phyloP scores from a whole-genome alignment of 2,113 vertebrate species.

The Bufo bufo region DNA sequence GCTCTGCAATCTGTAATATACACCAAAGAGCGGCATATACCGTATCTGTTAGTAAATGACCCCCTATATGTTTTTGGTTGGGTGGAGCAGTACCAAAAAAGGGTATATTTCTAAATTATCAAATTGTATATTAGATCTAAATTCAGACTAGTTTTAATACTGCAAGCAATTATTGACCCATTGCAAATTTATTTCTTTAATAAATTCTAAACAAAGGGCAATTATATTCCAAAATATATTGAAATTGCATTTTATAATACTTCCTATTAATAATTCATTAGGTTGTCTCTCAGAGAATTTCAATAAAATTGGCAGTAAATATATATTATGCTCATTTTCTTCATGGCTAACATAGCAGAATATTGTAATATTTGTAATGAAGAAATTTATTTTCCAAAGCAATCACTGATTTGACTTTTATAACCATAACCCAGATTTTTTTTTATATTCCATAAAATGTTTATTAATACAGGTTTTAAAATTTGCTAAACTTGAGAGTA shows the following conservation, averaged over 20 bases:
- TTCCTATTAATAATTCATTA: not conserved
- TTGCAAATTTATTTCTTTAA: not conserved
- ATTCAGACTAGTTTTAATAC: not conserved
- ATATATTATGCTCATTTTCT: constrained; percentile 16
- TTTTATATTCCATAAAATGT: not conserved
- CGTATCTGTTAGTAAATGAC: not conserved
- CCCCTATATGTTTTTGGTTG: not conserved
- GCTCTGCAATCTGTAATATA: too few relatives aligned
- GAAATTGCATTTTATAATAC: not conserved
- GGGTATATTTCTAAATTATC: not conserved
- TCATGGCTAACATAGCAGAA: constrained; percentile 2
- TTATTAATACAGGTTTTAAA: not conserved
- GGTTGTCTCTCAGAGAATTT: constrained; percentile 6
- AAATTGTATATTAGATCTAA: not conserved
- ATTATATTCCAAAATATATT: not conserved
- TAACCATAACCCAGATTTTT: constrained; percentile 7
- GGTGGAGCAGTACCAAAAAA: not conserved
- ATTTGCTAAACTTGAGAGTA: not conserved
- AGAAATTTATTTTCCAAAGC: constrained; percentile 4
- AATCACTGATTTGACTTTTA: constrained; percentile 17
- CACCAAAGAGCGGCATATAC: too few relatives aligned
- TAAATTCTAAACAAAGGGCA: constrained; percentile 16
- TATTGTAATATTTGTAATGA: constrained; percentile 1
- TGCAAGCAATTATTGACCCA: not conserved
- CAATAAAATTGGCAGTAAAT: constrained; percentile 7